Base-by-base conservation (phyloP, 2,888 invertebrate species). In the Epiblema foenella region DNA sequence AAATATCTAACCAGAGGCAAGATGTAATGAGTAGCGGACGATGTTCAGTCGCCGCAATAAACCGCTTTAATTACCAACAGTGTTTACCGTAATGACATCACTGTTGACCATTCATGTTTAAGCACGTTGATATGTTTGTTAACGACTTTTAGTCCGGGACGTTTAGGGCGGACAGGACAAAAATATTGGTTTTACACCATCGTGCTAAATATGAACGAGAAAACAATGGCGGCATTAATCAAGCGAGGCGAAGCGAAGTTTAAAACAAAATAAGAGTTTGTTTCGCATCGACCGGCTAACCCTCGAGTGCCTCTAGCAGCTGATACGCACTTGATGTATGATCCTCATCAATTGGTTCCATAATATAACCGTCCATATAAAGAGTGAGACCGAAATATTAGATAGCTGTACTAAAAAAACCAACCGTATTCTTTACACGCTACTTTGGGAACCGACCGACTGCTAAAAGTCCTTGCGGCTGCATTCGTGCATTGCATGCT, bases 51-150 rank as follows among this genome's bases (percentile, higher is more conserved):
- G 29, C 18, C 12, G 54, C n/a, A 37, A 71, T 54, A 52, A 66
- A 49, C 60, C 5, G 49, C 39, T 67, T 60, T 62, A 66, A 66
- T 66, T 17, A 24, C 29, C 60, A 24, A 11, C 49, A 2, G 33
- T 51, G 60, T 72, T 73, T 74, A 72, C 70, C 73, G 51, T 73
- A 76, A 70, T 74, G 69, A 74, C 65, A 79, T 77, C 81, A 79
- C 75, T 77, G 73, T 76, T 75, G 74, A 76, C 74, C 69, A 33
- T 51, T 73, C 75, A 76, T 80, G 77, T 81, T 81, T 78, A 76
- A 75, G 74, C 73, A 72, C 75, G 62, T 75, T 76, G 78, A 77
- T 69, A 72, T 75, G 73, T 69, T 62, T 62, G 39, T 54, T 60
- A 49, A 71, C 10, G 54, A 24, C 11, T 10, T 62, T 60, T 56